Base-by-base conservation (phyloP, 2,888 invertebrate genomes). In the Trissoscelio sp. region DNA sequence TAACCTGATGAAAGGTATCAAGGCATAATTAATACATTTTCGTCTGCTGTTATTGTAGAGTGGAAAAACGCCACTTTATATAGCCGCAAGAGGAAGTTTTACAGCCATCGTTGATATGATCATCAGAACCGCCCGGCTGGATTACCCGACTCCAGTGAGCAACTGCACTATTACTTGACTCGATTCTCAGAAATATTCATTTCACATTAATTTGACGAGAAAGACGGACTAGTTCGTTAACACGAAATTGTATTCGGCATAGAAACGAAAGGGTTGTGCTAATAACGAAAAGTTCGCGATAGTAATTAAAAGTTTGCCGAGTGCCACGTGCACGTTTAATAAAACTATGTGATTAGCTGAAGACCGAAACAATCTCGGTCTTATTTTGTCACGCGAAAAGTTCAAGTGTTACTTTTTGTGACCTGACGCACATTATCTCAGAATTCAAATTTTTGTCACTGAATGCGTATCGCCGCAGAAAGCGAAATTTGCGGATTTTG, bases 21-120 rank as follows among this genome's bases (percentile, higher is more conserved):
- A 37, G 16, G 14, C 3, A 16, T 37, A 53, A 60, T 48, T 58
- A 60, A 51, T 60, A 39, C 16, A 12, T 28, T 28, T 22, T 39
- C n/a, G 48, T 53, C 9, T 31, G 14, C 14, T 77, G 53, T 60
- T 42, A 58, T 91, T 92, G 18, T 90, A 94, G 94, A 93, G 93
- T 70, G 95, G 95, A 31, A 93, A 93, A 60, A 96, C 96, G 0
- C 95, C 96, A 31, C 93, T 96, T 86, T 94, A 96, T 83, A 93
- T 96, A 24, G 96, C 96, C 0, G 96, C 96, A 1, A 92, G 96
- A 64, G 96, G 96, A 11, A 96, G 96, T 88, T 96, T 96, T 92
- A 96, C 96, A 0, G 96, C 96, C 28, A 96, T 96, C 82, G 94
- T 96, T 77, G 96, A 96, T 88, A 94, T 96, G 93, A 94, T 96